Conservation (phyloP, 2,797 vertebrate genomes). For the Petrocephalus schoutedeni region DNA sequence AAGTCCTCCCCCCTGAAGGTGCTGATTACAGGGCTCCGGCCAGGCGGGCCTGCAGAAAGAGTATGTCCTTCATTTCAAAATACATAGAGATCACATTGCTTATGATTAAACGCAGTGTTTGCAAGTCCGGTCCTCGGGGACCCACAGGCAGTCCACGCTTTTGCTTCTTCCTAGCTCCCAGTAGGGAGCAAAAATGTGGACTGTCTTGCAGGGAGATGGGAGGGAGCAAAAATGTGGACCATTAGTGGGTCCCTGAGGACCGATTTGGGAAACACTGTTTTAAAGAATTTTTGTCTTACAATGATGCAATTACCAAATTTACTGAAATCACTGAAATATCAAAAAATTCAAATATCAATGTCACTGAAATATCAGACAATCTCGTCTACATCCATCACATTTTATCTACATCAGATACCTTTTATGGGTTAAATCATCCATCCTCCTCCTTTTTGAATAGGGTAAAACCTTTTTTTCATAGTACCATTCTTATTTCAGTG, state of each 20-base stretch:
- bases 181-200: background rate
- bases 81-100: background rate
- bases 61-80: conserved; percentile 50
- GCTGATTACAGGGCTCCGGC: conserved; percentile 62
- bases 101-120: background rate
- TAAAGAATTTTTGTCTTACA: background rate
- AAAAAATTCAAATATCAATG: background rate
- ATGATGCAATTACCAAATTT: background rate
- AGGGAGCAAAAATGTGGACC: background rate
- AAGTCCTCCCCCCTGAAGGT: conserved; percentile 68
- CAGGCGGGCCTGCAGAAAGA: conserved; percentile 69
- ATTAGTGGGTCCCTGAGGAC: background rate
- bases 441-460: background rate
- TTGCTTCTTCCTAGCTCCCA: background rate
- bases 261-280: background rate
- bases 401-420: background rate
- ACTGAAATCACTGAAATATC: background rate
- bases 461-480: background rate
- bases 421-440: background rate
- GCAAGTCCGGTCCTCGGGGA: background rate
- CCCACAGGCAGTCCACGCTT: background rate
- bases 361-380: background rate
- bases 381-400: background rate
- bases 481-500: background rate
- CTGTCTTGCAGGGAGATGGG: background rate